Percentiles rank a stretch among this genome's conserved stretches.
These are phyloP conservation scores for Zonitis immaculata DNA, from an alignment of 2,888 invertebrate genomes.

Conservation along the genomic window DNA sequence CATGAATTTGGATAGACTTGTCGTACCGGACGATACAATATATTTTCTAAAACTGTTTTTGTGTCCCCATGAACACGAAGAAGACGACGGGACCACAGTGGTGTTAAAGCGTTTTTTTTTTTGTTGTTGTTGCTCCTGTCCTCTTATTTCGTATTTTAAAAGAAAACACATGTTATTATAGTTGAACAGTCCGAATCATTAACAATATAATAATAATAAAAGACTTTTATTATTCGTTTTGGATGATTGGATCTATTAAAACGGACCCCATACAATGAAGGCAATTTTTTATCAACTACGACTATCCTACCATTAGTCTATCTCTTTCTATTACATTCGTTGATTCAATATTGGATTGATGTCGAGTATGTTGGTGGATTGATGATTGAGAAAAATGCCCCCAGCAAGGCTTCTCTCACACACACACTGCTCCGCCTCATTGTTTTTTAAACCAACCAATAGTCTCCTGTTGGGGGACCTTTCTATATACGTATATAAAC, in stretches of 20 bases:
- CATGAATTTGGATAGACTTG: neutral
- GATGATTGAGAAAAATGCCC: slow-evolving; percentile 37
- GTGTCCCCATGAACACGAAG: slow-evolving; percentile 36
- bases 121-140: no score
- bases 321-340: slow-evolving; percentile 5
- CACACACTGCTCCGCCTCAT: slow-evolving; percentile 29
- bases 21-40: slow-evolving; percentile 12
- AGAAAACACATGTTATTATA: slow-evolving; percentile 46
- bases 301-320: neutral
- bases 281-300: slow-evolving; percentile 20
- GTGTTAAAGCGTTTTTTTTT: slow-evolving; percentile 44
- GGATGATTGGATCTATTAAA: slow-evolving; percentile 45
- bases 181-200: slow-evolving; percentile 29
- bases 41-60: slow-evolving; percentile 39
- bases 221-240: slow-evolving; percentile 28
- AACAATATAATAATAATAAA: slow-evolving; percentile 14
- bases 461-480: slow-evolving; percentile 4
- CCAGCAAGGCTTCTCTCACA: slow-evolving; percentile 47
- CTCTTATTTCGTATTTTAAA: slow-evolving; percentile 41
- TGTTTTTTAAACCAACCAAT: slow-evolving; percentile 29
- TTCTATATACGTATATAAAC: slow-evolving; percentile 28
- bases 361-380: slow-evolving; percentile 30
- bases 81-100: slow-evolving; percentile 42
- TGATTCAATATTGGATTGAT: neutral
- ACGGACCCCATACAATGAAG: slow-evolving; percentile 49